Evolutionary conservation across 2,888 invertebrate species (phyloP).

Genomic region (Erebia aethiops): DNA sequence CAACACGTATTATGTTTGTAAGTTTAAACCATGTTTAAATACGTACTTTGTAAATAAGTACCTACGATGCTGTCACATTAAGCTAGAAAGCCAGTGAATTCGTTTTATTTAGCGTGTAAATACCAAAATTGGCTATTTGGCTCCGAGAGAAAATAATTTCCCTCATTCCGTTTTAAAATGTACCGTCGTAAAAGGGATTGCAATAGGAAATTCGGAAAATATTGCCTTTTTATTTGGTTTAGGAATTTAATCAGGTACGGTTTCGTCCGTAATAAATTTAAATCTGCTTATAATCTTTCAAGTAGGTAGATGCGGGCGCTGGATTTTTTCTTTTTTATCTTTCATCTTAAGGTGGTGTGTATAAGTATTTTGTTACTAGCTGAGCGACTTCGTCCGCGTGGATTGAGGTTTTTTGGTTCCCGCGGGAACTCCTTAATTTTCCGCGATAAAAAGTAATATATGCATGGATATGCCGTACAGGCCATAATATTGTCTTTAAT

Average conservation of each 20-base stretch:
- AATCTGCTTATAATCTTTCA: slow-evolving; percentile 8
- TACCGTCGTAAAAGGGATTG: slow-evolving; percentile 29
- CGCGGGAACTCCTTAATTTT: no score
- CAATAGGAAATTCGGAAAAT: slow-evolving; percentile 23
- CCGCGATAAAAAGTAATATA: no score
- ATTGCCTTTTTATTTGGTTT: slow-evolving; percentile 33
- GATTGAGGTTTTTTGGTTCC: no score
- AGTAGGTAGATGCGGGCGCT: no score
- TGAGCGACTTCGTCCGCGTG: no score
- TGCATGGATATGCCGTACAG: no score
- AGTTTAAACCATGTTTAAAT: no score
- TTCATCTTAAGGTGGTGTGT: no score
- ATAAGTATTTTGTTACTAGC: no score
- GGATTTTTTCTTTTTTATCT: no score
- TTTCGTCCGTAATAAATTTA: slow-evolving; percentile 26
- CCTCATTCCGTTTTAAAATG: slow-evolving; percentile 33
- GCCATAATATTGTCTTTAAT: no score
- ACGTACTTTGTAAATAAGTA: slow-evolving; percentile 6
- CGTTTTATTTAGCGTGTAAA: slow-evolving; percentile 20
- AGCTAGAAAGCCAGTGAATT: background rate
- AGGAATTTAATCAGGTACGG: slow-evolving; percentile 33
- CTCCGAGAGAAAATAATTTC: slow-evolving; percentile 26
- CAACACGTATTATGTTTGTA: no score
- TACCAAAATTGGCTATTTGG: slow-evolving; percentile 27
- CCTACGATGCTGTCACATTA: background rate